Conservation (phyloP, 2,113 vertebrate genomes). For the Notarius lentiginosus region DNA sequence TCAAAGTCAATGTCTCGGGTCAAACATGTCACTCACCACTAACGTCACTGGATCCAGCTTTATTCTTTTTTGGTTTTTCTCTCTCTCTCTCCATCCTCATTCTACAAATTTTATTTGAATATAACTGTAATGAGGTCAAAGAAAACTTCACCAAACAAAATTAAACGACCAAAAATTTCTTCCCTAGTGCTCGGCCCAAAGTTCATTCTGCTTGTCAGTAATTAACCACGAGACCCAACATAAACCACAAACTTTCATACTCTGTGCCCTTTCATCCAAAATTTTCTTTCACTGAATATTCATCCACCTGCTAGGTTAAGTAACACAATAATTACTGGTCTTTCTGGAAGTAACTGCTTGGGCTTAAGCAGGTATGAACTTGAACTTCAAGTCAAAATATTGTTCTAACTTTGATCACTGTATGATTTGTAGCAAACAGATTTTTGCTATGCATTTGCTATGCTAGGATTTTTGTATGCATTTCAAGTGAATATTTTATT, state of each 20-base stretch:
- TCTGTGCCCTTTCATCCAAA: neutral
- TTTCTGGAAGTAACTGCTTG: neutral
- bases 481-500: neutral
- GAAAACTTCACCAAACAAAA: neutral
- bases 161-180: neutral
- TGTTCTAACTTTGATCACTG: neutral
- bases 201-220: conserved; percentile 49
- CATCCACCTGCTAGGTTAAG: neutral
- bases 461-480: too few species aligned
- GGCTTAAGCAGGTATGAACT: conserved; percentile 15
- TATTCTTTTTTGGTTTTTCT: neutral
- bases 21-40: neutral
- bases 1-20: conserved; percentile 30
- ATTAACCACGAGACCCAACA: conserved; percentile 48
- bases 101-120: neutral
- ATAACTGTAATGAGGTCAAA: neutral
- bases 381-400: neutral
- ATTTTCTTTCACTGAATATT: conserved; percentile 15
- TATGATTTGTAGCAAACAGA: neutral
- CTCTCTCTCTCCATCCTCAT: neutral
- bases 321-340: neutral
- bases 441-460: too few species aligned
- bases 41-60: neutral
- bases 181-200: conserved; percentile 15
- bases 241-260: conserved; percentile 17